A percentile compares a stretch with the other conserved stretches of the same genome.
Conservation (phyloP, 2,888 invertebrate genomes). For the Drosophila prostipennis region DNA sequence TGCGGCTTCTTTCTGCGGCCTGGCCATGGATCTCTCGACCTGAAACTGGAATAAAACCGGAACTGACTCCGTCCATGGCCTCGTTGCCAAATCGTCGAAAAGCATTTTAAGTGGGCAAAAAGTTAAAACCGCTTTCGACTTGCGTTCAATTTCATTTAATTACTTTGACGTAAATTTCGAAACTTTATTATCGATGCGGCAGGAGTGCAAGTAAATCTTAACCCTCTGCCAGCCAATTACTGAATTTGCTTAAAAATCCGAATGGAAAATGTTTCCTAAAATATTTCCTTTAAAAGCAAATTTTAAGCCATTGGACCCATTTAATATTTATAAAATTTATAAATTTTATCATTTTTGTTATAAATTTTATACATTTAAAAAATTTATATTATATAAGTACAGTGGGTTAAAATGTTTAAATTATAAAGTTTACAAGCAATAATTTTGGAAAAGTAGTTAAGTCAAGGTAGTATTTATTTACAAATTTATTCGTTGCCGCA, state of each 20-base stretch:
- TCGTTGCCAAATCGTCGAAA: constrained; percentile 59
- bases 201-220: not conserved
- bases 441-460: not conserved
- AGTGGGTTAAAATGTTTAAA: not conserved
- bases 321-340: too few relatives aligned
- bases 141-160: constrained; percentile 73
- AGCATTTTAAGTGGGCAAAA: constrained; percentile 48
- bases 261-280: not conserved
- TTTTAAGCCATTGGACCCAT: too few relatives aligned
- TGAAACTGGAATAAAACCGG: constrained; percentile 15
- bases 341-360: too few relatives aligned
- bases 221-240: constrained; percentile 1
- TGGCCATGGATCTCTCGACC: constrained; percentile 11
- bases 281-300: too few relatives aligned
- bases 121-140: constrained; percentile 63
- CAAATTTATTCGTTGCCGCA: not conserved
- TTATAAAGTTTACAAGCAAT: not conserved
- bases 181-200: constrained; percentile 54
- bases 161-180: constrained; percentile 58
- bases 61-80: constrained; percentile 21
- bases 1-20: constrained; percentile 36
- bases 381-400: too few relatives aligned
- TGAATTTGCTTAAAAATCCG: not conserved
- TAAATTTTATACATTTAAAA: too few relatives aligned
- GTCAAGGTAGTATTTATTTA: not conserved